Conservation (phyloP, 2,888 invertebrate species). For the Cephonodes hylas region DNA sequence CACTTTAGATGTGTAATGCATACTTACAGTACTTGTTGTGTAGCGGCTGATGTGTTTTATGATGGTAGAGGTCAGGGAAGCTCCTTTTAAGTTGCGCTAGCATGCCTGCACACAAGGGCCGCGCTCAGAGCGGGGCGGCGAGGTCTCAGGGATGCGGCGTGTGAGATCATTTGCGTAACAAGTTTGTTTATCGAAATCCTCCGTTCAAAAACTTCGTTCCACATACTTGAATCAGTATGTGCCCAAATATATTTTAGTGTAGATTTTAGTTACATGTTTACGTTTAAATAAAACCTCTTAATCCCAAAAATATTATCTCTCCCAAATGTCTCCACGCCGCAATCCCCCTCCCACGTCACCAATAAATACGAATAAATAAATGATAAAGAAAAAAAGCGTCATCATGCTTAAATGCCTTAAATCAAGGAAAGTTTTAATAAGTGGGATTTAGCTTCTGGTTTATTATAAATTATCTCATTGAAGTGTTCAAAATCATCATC, state of each 20-base stretch:
- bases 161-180: slow-evolving; percentile 16
- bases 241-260: neutral
- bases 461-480: neutral
- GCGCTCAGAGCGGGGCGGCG: slow-evolving; percentile 73
- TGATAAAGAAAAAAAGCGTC: slow-evolving; percentile 61
- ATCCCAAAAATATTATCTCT: neutral
- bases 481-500: neutral
- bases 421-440: slow-evolving; percentile 33
- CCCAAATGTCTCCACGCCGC: slow-evolving; percentile 33
- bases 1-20: slow-evolving; percentile 59
- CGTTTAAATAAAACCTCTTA: neutral
- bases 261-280: neutral
- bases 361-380: slow-evolving; percentile 60
- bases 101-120: slow-evolving; percentile 88
- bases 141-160: slow-evolving; percentile 46
- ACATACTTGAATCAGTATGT: neutral
- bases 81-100: slow-evolving; percentile 93
- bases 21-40: slow-evolving; percentile 86
- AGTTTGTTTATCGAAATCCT: slow-evolving; percentile 5
- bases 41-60: slow-evolving; percentile 88
- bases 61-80: slow-evolving; percentile 91
- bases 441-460: neutral
- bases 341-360: slow-evolving; percentile 55
- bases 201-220: neutral
- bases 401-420: slow-evolving; percentile 63